A percentile compares a stretch with the other conserved stretches of the same genome.
These are phyloP conservation scores for Tenebrio molitor DNA, from an alignment of 1,140 invertebrate species.

Conservation along the genomic window DNA sequence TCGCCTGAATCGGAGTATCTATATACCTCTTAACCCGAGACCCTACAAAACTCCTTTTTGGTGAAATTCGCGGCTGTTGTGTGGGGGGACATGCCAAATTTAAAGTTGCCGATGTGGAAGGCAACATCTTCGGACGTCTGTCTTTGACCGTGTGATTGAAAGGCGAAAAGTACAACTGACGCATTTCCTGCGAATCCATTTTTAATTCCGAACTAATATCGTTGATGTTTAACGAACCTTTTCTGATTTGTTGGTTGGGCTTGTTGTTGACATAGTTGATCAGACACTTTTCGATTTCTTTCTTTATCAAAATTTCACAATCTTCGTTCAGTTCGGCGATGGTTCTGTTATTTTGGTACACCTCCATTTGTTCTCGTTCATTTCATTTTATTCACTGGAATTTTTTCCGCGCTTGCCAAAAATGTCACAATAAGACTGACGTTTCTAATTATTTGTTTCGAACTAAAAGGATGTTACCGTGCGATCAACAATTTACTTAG, in stretches of 20 bases:
- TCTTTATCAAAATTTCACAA: slow-evolving; percentile 19
- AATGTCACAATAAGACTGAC: slow-evolving; percentile 15
- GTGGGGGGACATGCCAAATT: too few relatives aligned
- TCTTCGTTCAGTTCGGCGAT: slow-evolving; percentile 33
- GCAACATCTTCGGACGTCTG: slow-evolving; percentile 3
- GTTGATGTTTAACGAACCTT: neutral
- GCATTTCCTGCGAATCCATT: neutral
- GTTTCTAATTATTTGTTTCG: neutral
- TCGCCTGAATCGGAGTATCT: slow-evolving; percentile 1
- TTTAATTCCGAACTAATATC: neutral
- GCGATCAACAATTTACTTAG: too few relatives aligned
- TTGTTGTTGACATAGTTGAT: slow-evolving; percentile 1
- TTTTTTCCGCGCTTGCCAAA: slow-evolving; percentile 1
- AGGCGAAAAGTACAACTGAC: neutral
- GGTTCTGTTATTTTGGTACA: neutral
- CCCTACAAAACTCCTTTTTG: too few relatives aligned
- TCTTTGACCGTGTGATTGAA: neutral
- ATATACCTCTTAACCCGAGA: neutral
- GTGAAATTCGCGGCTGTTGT: too few relatives aligned
- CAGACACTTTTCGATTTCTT: slow-evolving; percentile 7
- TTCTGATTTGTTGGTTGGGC: neutral
- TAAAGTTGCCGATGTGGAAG: neutral
- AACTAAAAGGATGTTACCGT: too few relatives aligned
- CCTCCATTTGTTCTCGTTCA: neutral
- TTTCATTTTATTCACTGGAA: slow-evolving; percentile 3